Evolutionary conservation across 2,888 invertebrate species (phyloP), one percentile per base, ranked within the genome.

Genomic region (Pandemis heparana): DNA sequence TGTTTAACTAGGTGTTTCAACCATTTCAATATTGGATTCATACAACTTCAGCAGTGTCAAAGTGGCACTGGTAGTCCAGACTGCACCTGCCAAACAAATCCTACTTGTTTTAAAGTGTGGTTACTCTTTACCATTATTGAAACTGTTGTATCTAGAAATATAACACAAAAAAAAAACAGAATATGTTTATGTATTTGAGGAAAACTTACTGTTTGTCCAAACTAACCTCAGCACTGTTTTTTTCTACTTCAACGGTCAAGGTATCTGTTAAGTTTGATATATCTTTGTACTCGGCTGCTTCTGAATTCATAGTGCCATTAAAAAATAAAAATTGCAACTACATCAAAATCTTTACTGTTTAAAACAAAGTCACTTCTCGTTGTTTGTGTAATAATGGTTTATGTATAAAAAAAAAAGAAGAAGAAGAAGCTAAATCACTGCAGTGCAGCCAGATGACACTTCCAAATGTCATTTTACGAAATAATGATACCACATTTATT

Each of bases 1-100:
- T n/a, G n/a, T n/a, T n/a, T n/a, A n/a, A n/a, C n/a, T 89, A 4
- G 89, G 88, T 48, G 88, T 87, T 81, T 86, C 86, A 32, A 89
- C 77, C 85, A 87, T 86, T 80, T 83, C 84, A 39, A 89, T 75
- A 69, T 88, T 88, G 59, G 79, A 80, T 78, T 87, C 87, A 82
- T 89, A 89, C 46, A 88, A 77, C 76, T 85, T 87, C 32, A 89
- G 76, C 16, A 89, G 78, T 63, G 77, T 83, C 65, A 81, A 79
- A 48, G 87, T 87, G 46, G 87, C 81, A 74, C 77, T 80, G 14
- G 81, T 81, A 71, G 87, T 88, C 89, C 89, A 89, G 12, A 87
- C 81, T 75, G 88, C 88, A 82, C 81, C 89, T 88, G 62, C 39
- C 76, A 79, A 43, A 48, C 56, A 56, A n/a, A 60, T 62, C 5